Base-by-base conservation (phyloP, 2,888 invertebrate species). In the Pelosia muscerda region DNA sequence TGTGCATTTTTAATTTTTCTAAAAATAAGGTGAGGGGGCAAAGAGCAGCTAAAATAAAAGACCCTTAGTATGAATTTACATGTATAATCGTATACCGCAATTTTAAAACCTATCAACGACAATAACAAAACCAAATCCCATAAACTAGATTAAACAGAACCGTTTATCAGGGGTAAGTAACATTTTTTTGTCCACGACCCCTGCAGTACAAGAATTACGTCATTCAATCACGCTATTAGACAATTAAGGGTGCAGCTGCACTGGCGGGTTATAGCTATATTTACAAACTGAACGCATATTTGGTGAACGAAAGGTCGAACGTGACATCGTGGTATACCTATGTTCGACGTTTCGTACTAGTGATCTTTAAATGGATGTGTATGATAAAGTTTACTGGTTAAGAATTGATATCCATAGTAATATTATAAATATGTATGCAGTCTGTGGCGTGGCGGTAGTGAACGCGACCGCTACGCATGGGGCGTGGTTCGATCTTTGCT, bases 201-300 rank as follows among this genome's bases (percentile, higher is more conserved):
- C 66, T 66, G 69, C 69, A 34, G 57, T 63, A 68, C 26, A 69
- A 71, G 76, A 79, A 72, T 76, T 74, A 81, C 78, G 69, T 72
- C 67, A 73, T 69, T 73, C 63, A 63, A 75, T 81, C 81, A 79
- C 82, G 81, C 81, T 75, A 81, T 78, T 63, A 62, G 70, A 71
- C 81, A 72, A 75, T 81, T 75, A 81, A 68, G 76, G 79, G 81
- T 75, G 80, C 81, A 81, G 82, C 82, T 79, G 80, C 77, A 78
- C 69, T 62, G 57, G 38, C 58, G 62, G 60, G 60, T 38, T 66
- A 62, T 61, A 53, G 59, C 19, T 61, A 60, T 74, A 69, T 72
- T 72, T 72, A 69, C 61, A 66, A 71, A 71, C 72, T 66, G n/a
- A 60, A 54, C 28, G 28, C 74, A 66, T 75, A 74, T 79, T 81